A percentile compares a stretch with the other conserved stretches of the same genome.
Evolutionary conservation across 2,113 vertebrate genomes (phyloP).

Genomic region (Leptocoma aspasia): DNA sequence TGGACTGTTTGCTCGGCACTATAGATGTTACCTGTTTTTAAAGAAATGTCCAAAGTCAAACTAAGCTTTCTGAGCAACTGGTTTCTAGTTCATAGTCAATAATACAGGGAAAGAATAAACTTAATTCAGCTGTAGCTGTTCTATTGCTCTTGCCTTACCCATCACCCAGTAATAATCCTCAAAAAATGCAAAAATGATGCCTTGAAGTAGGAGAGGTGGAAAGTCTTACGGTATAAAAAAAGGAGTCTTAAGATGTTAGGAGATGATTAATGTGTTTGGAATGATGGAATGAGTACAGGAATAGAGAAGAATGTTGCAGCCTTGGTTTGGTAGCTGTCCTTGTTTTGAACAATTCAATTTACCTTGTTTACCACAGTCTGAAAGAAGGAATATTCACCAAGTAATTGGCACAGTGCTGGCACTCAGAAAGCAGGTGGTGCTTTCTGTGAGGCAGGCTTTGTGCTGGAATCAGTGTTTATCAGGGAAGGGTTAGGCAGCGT

Average conservation of each 20-base stretch:
- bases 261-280: neutral
- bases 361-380: neutral
- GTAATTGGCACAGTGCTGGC: neutral
- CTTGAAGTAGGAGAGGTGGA: neutral
- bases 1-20: fast-evolving
- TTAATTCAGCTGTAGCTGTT: neutral
- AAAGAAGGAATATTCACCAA: neutral
- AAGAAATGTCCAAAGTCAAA: neutral
- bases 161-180: neutral
- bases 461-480: neutral
- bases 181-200: neutral
- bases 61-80: neutral
- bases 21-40: neutral
- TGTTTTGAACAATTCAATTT: neutral
- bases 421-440: neutral
- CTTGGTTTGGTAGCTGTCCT: neutral
- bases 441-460: neutral
- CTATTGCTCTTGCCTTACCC: neutral
- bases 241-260: neutral
- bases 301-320: neutral
- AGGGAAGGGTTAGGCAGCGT: neutral
- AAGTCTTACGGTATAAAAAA: neutral
- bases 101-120: neutral
- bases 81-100: neutral
- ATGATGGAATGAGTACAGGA: neutral